phyloP scores from a whole-genome alignment of 1,140 invertebrate species.

The Drosophila mayri region DNA sequence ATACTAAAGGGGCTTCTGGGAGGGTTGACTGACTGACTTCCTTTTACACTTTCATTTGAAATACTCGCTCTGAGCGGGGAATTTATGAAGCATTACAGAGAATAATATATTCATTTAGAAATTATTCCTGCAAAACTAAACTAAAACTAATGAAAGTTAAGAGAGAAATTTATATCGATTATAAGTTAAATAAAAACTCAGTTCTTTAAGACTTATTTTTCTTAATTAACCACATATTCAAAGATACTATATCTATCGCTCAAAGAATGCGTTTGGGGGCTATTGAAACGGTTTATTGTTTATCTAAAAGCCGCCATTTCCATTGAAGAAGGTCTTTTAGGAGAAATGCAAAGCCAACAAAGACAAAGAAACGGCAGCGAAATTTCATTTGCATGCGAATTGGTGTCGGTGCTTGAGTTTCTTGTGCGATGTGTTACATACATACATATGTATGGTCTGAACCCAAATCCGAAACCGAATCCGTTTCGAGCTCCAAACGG shows the following conservation, averaged over 20 bases:
- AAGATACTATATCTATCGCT: not conserved
- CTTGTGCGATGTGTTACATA: conserved; percentile 36
- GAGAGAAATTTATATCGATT: not conserved
- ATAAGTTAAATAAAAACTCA: not conserved
- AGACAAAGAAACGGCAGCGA: conserved; percentile 19
- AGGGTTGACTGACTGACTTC: conserved; percentile 18
- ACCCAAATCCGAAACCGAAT: not conserved
- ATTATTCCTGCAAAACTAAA: too few species aligned
- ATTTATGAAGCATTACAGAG: conserved; percentile 49
- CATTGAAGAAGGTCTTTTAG: conserved; percentile 39
- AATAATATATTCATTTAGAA: too few species aligned
- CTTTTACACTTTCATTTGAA: conserved; percentile 46
- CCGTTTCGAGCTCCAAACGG: conserved; percentile 30
- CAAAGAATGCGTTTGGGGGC: not conserved
- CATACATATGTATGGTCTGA: too few species aligned
- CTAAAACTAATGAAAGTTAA: too few species aligned
- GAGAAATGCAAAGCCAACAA: conserved; percentile 33
- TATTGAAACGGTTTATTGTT: conserved; percentile 32
- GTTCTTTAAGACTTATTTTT: not conserved
- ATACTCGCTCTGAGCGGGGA: conserved; percentile 39
- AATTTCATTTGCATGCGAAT: conserved; percentile 52
- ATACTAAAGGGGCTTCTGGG: conserved; percentile 17
- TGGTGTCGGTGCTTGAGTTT: conserved; percentile 33
- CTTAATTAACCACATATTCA: not conserved
- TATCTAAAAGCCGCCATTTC: not conserved